Evolutionary conservation across 2,113 vertebrate genomes (phyloP), one percentile per base, ranked within the genome.

Genomic region (Motacilla alba): DNA sequence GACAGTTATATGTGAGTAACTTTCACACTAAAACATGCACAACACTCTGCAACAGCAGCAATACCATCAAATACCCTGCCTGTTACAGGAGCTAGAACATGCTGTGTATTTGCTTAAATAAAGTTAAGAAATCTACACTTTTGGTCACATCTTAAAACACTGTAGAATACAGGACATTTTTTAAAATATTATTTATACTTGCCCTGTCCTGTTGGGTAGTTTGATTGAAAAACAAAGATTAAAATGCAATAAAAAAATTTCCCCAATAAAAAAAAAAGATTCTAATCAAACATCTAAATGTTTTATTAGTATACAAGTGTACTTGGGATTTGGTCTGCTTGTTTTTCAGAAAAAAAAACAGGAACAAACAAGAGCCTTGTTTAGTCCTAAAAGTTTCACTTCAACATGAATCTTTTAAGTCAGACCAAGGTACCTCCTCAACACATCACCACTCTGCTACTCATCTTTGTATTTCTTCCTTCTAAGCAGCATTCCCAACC

Each of bases 121-220:
- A 88, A 88, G 8, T 85, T 62, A 79, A 96, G 28, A 83, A 94
- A 89, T 30, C 46, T 69, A 46, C 13, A 41, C 10, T 88, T 95
- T 96, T 96, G 89, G 94, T 94, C 88, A 89, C 59, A 68, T 93
- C 43, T 87, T 87, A 64, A 92, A 94, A 90, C 27, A 47, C 27
- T 20, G 60, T 17, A 75, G 70, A 89, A 89, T 35, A 81, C 62
- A 88, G 62, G n/a, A 37, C 1, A 2, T n/a, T 60, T 49, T 53
- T 47, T 24, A 2, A 35, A 50, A n/a, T 18, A 26, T 31, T 79
- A 68, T 55, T 73, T 91, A 67, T 59, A 66, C 5, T 86, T 80
- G 33, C 60, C 39, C 49, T 58, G 30, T 79, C 47, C 41, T 27
- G 64, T 46, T 77, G 16, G 43, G 69, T 74, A 84, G 80, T 77